Conservation (phyloP, 2,797 vertebrate species). For the Chaunax sp. region DNA sequence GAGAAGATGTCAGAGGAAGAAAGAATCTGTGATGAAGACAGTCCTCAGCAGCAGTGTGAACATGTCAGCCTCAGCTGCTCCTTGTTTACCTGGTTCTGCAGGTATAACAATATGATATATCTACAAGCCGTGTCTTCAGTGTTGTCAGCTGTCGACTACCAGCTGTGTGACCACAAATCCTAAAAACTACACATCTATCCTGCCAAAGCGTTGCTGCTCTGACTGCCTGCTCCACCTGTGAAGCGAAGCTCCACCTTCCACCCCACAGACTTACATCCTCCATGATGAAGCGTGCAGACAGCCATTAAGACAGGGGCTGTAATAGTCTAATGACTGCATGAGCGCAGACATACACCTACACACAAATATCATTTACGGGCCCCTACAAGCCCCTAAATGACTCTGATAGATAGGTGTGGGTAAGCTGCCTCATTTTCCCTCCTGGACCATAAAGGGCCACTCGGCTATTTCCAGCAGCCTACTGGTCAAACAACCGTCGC, state of each 20-base stretch:
- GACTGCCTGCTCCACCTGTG: conserved; percentile 42
- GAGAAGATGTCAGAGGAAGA: not conserved
- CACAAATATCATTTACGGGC: conserved; percentile 73
- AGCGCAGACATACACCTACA: conserved; percentile 38
- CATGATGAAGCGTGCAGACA: conserved; percentile 36
- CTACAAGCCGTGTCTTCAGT: conserved; percentile 11
- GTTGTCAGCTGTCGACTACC: conserved; percentile 34
- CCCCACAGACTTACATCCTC: conserved; percentile 39
- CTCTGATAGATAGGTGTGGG: conserved; percentile 76
- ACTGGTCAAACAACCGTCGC: conserved; percentile 78
- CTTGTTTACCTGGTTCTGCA: not conserved
- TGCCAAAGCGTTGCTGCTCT: not conserved
- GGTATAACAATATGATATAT: not conserved
- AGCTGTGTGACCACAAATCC: conserved; percentile 36
- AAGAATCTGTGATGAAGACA: conserved; percentile 2
- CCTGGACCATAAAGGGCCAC: conserved; percentile 73
- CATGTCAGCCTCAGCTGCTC: not conserved
- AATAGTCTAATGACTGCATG: conserved; percentile 25
- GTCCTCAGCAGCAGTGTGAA: not conserved
- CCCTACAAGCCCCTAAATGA: conserved; percentile 78
- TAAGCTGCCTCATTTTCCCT: conserved; percentile 77
- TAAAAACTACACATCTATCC: conserved; percentile 13
- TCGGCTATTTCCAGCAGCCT: conserved; percentile 78
- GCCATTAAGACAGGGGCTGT: conserved; percentile 46
- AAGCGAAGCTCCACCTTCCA: conserved; percentile 51